phyloP scores from a whole-genome alignment of 1,140 invertebrate species.

The Dendroctonus valens region DNA sequence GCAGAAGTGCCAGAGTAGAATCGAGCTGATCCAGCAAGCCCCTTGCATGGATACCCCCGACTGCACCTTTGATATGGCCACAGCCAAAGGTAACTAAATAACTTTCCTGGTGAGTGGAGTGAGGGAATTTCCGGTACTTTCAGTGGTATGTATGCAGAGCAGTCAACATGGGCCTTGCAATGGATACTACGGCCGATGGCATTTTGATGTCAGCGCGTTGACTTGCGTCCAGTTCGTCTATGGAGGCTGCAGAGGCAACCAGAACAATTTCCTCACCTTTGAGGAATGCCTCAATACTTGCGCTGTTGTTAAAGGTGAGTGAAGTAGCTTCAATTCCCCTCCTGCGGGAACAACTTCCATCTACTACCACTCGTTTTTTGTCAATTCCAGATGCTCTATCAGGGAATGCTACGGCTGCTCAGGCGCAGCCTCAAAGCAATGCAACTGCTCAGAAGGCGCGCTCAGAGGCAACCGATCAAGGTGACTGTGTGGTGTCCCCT shows the following conservation, averaged over 20 bases:
- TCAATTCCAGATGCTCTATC: conserved; percentile 35
- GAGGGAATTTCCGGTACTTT: not conserved
- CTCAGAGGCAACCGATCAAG: conserved; percentile 7
- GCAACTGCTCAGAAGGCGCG: conserved; percentile 15
- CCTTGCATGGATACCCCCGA: conserved; percentile 63
- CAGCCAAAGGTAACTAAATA: conserved; percentile 63
- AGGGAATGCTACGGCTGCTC: conserved; percentile 17
- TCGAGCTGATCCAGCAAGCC: conserved; percentile 65
- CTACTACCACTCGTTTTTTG: not conserved
- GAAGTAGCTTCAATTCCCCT: not conserved
- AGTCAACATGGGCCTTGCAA: conserved; percentile 77
- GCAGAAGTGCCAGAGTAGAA: conserved; percentile 58
- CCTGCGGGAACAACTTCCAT: not conserved
- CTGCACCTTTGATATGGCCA: conserved; percentile 69
- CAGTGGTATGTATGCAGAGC: conserved; percentile 75
- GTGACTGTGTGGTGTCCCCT: conserved; percentile 65
- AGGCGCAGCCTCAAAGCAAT: conserved; percentile 5
- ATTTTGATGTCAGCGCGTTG: conserved; percentile 69
- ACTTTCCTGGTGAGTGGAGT: no score
- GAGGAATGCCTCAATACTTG: conserved; percentile 78
- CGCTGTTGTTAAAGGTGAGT: conserved; percentile 55
- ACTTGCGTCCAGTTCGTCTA: conserved; percentile 83
- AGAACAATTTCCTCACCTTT: conserved; percentile 80
- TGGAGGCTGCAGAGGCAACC: conserved; percentile 86
- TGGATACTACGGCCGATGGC: conserved; percentile 78